phyloP scores from a whole-genome alignment of 2,797 vertebrate genomes.

The Chelon labrosus region DNA sequence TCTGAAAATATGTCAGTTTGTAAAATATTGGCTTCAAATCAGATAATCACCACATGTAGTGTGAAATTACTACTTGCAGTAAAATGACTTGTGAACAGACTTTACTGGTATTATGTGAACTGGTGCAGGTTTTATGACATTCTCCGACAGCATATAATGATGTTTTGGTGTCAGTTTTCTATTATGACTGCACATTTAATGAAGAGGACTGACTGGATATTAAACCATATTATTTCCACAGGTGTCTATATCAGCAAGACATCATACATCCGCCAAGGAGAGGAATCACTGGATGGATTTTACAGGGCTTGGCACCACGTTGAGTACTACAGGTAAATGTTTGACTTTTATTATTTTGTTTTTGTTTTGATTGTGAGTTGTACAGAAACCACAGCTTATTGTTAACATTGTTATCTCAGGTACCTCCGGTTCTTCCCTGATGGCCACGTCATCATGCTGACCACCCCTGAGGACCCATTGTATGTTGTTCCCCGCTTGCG shows the following conservation, averaged over 20 bases:
- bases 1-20: background rate
- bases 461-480: conserved; percentile 94
- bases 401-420: conserved; percentile 74
- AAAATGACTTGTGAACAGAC: background rate
- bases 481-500: conserved; percentile 92
- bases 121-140: too few species aligned
- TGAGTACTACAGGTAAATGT: conserved; percentile 95
- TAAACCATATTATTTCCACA: conserved; percentile 59
- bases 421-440: conserved; percentile 98
- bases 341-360: background rate
- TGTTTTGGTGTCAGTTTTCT: too few species aligned
- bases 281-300: conserved; percentile 97
- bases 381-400: background rate
- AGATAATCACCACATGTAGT: background rate
- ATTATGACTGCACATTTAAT: background rate
- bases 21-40: background rate
- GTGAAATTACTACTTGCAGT: background rate
- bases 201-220: background rate
- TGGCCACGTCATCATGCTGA: conserved; percentile 95
- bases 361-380: background rate
- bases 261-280: conserved; percentile 97
- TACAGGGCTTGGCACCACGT: conserved; percentile 99
- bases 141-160: too few species aligned
- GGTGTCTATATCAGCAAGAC: conserved; percentile 98
- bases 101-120: background rate